A percentile compares a stretch with the other conserved stretches of the same genome.
Evolutionary conservation across 2,888 invertebrate species (phyloP).

Genomic region (Caenorhabditis japonica): DNA sequence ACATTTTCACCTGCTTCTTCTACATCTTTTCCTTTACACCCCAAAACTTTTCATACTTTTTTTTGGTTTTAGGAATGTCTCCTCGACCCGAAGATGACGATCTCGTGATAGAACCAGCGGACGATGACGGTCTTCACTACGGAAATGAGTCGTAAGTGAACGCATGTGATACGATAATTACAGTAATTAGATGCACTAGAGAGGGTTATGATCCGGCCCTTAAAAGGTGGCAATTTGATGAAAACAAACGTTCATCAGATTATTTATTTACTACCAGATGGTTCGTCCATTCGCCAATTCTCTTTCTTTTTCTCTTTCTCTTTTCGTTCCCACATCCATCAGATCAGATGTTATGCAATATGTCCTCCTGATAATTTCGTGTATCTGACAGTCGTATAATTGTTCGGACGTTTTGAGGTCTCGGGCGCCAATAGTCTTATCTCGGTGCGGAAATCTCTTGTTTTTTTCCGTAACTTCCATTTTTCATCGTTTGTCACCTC

Average conservation of each 20-base stretch:
- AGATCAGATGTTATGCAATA: constrained; percentile 17
- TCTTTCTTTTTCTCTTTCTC: no score
- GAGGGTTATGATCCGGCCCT: background rate
- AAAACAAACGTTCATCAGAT: constrained; percentile 14
- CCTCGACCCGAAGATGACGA: constrained; percentile 69
- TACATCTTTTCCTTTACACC: background rate
- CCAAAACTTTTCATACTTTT: constrained; percentile 4
- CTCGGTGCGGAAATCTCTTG: background rate
- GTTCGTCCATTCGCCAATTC: constrained; percentile 3
- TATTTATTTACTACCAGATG: constrained; percentile 19
- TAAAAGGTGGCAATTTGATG: constrained; percentile 7
- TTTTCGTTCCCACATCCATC: constrained; percentile 32
- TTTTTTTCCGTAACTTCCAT: background rate
- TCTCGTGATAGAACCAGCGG: constrained; percentile 75
- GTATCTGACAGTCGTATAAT: constrained; percentile 21
- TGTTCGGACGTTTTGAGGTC: constrained; percentile 10
- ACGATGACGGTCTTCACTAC: constrained; percentile 75
- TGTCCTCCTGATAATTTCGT: constrained; percentile 12
- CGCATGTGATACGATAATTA: constrained; percentile 17
- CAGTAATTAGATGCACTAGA: background rate
- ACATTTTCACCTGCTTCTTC: constrained; percentile 8
- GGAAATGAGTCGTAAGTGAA: constrained; percentile 73
- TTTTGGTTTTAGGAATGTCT: constrained; percentile 46
- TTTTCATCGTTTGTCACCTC: constrained; percentile 30
- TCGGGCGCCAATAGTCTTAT: constrained; percentile 1